Conservation (phyloP, 2,797 vertebrate genomes). For the Hemitrygon akajei region DNA sequence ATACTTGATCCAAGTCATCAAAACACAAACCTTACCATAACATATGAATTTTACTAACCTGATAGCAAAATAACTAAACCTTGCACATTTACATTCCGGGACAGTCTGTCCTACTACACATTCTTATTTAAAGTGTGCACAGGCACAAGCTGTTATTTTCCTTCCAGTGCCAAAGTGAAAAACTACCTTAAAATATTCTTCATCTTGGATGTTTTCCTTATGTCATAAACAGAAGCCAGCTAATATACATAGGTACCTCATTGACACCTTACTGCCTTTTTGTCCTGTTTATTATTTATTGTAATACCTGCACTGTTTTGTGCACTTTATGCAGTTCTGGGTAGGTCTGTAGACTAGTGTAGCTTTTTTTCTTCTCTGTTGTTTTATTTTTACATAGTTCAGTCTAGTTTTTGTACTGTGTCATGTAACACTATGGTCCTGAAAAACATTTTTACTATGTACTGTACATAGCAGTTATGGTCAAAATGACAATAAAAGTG, state of each 20-base stretch:
- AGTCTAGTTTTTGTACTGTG: too few species aligned
- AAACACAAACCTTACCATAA: neutral
- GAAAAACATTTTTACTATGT: too few species aligned
- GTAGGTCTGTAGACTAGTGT: too few species aligned
- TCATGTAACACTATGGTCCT: too few species aligned
- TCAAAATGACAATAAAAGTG: too few species aligned
- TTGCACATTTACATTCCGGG: neutral
- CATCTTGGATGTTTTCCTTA: neutral
- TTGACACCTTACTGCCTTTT: too few species aligned
- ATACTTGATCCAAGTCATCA: neutral
- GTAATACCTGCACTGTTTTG: too few species aligned
- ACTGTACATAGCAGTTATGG: too few species aligned
- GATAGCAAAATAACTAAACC: neutral
- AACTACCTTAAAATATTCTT: neutral
- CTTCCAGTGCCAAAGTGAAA: neutral
- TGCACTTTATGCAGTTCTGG: too few species aligned
- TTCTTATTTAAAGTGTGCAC: neutral
- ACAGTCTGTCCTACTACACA: neutral
- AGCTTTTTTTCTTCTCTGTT: too few species aligned
- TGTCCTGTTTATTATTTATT: too few species aligned
- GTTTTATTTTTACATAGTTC: too few species aligned
- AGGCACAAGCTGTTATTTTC: neutral
- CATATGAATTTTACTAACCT: neutral
- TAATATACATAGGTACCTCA: neutral
- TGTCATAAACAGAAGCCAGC: neutral